Evolutionary conservation across 1,140 invertebrate genomes (phyloP).

Genomic region (Pogonus chalceus): DNA sequence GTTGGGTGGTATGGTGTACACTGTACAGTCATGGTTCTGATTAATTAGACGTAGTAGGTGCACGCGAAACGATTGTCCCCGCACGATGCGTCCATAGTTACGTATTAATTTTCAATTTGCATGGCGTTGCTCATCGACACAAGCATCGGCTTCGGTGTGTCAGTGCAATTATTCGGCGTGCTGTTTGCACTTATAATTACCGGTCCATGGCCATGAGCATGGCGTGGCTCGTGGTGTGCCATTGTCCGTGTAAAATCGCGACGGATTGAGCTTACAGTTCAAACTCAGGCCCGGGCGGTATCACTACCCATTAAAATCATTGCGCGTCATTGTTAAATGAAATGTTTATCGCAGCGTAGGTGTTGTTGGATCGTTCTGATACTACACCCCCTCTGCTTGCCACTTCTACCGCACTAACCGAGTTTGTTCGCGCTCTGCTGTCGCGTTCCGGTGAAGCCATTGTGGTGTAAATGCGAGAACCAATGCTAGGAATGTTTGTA

Average conservation of each 20-base stretch:
- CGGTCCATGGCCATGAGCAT: not conserved
- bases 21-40: not conserved
- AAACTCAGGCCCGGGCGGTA: constrained; percentile 29
- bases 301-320: constrained; percentile 35
- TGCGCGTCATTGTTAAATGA: constrained; percentile 18
- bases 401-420: constrained; percentile 1
- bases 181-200: constrained; percentile 7
- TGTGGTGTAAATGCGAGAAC: constrained; percentile 2
- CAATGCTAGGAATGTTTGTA: not conserved
- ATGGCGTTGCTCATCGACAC: not conserved
- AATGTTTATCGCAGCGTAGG: constrained; percentile 5
- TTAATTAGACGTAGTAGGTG: not conserved
- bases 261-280: constrained; percentile 17
- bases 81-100: not conserved
- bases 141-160: not conserved
- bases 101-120: constrained; percentile 6
- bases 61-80: too few relatives aligned
- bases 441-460: constrained; percentile 6
- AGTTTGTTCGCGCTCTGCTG: not conserved
- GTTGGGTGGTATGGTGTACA: not conserved
- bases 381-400: not conserved
- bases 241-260: not conserved
- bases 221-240: not conserved
- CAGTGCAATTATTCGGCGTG: too few relatives aligned
- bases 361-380: constrained; percentile 2